Conservation (phyloP, 2,113 vertebrate species). For the Podiceps cristatus region DNA sequence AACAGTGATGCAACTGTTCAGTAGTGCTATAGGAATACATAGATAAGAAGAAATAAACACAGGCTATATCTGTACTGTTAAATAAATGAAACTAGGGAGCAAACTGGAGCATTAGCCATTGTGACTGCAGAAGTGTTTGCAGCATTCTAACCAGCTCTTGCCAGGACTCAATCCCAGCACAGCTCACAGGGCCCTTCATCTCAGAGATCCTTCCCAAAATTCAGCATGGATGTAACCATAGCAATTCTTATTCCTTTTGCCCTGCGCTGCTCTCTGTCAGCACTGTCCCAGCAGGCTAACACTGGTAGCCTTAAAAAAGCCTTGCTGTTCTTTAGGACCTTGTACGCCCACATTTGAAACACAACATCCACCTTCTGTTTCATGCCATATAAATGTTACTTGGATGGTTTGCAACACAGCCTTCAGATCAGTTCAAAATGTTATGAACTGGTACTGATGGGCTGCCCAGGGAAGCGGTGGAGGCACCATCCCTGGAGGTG, state of each 20-base stretch:
- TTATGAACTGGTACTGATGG: background rate
- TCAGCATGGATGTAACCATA: background rate
- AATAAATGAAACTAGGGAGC: background rate
- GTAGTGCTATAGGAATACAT: background rate
- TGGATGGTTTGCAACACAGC: background rate
- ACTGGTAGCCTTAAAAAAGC: background rate
- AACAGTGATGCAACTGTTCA: background rate
- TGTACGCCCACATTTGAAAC: background rate
- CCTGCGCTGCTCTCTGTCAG: background rate
- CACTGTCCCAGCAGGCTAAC: background rate
- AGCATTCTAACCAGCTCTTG: background rate
- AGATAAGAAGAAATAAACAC: constrained; percentile 14
- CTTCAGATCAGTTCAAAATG: background rate
- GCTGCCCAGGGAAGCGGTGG: too few species aligned
- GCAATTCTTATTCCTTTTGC: background rate
- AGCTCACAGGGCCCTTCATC: background rate
- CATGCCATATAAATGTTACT: background rate
- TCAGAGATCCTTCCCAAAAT: background rate
- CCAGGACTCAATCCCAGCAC: background rate
- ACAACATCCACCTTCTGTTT: background rate
- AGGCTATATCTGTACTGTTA: background rate
- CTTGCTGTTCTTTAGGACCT: background rate
- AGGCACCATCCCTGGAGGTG: too few species aligned
- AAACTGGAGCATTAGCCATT: accelerated
- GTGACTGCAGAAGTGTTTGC: accelerated